phyloP scores from a whole-genome alignment of 2,113 vertebrate genomes.

The Micromys minutus region DNA sequence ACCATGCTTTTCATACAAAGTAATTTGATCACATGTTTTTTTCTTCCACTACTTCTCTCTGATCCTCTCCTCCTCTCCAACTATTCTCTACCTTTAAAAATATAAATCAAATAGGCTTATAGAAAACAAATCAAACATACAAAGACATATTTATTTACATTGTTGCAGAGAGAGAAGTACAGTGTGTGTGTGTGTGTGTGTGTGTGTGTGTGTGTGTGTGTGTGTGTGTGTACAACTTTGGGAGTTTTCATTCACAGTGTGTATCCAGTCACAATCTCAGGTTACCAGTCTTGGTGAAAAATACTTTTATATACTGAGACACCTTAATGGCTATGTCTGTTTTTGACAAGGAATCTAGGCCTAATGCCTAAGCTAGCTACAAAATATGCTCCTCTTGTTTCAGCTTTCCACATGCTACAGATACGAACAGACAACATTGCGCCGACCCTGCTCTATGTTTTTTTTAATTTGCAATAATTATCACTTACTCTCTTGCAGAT shows the following conservation, averaged over 20 bases:
- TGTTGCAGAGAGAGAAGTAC: neutral
- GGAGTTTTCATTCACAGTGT: neutral
- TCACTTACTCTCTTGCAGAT: neutral
- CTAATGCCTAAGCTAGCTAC: neutral
- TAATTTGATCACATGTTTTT: neutral
- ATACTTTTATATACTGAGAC: neutral
- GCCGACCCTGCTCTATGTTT: neutral
- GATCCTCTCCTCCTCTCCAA: rapidly evolving
- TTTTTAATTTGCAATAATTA: constrained; percentile 39
- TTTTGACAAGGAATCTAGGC: too few relatives aligned
- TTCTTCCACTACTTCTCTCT: neutral
- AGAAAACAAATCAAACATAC: neutral
- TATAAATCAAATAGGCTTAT: neutral
- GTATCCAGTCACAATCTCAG: neutral
- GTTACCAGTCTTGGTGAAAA: neutral
- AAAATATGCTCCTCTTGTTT: neutral
- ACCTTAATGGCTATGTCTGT: neutral
- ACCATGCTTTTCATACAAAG: neutral
- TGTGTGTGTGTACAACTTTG: rapidly evolving
- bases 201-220: too few relatives aligned
- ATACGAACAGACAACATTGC: neutral
- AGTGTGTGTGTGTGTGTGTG: too few relatives aligned
- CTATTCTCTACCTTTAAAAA: neutral
- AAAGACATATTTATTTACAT: neutral
- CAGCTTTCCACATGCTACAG: neutral